Percentiles rank a stretch among this genome's conserved stretches.
Conservation (phyloP, 2,113 vertebrate species). For the Chloropsis hardwickii region DNA sequence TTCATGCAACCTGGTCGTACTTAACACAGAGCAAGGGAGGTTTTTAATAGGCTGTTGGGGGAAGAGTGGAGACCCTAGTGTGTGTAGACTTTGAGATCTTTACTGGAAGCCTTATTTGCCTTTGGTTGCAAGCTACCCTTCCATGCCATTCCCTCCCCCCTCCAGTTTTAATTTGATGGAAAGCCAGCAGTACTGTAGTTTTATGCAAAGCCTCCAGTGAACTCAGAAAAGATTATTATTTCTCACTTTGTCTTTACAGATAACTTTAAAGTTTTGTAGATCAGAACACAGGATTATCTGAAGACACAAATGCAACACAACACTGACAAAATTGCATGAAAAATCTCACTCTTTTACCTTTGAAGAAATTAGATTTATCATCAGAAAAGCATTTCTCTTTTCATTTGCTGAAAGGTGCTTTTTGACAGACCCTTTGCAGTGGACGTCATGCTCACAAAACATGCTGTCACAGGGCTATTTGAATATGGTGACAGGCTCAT, state of each 20-base stretch:
- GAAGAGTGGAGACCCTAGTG: neutral
- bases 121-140: conserved; percentile 3
- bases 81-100: neutral
- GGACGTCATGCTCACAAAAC: conserved; percentile 83
- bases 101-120: conserved; percentile 2
- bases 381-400: conserved; percentile 78
- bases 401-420: conserved; percentile 82
- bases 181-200: neutral
- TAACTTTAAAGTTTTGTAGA: conserved; percentile 65
- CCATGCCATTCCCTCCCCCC: neutral
- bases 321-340: conserved; percentile 74
- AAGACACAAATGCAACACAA: conserved; percentile 70
- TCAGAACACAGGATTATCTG: conserved; percentile 38
- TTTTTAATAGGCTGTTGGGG: conserved; percentile 21
- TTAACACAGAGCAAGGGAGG: conserved; percentile 25
- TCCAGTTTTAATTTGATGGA: conserved; percentile 9
- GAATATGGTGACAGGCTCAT: conserved; percentile 89
- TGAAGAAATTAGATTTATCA: conserved; percentile 81
- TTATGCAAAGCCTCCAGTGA: conserved; percentile 14
- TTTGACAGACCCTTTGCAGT: conserved; percentile 83
- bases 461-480: conserved; percentile 84
- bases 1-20: neutral
- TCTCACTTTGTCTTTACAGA: conserved; percentile 20
- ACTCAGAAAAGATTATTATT: conserved; percentile 1
- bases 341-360: conserved; percentile 75